Conservation (phyloP, 2,797 vertebrate species). For the Sphenopsis melanotis region DNA sequence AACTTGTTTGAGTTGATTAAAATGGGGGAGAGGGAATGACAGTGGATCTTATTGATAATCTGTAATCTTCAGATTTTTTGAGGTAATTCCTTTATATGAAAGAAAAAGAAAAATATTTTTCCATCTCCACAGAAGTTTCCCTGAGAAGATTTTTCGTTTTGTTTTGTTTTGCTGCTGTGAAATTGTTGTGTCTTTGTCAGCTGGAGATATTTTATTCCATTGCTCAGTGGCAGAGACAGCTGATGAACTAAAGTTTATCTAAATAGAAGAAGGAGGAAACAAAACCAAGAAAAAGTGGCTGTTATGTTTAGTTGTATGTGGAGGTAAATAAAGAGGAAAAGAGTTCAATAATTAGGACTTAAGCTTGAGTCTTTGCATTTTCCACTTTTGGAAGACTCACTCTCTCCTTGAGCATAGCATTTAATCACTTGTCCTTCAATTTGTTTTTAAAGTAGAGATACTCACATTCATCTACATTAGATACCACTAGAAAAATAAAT, state of each 20-base stretch:
- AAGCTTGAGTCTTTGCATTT: not conserved
- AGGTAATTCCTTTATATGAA: not conserved
- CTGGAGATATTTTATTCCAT: not conserved
- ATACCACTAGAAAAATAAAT: not conserved
- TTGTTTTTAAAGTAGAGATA: not conserved
- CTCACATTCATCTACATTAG: not conserved
- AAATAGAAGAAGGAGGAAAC: not conserved
- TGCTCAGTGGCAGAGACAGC: not conserved
- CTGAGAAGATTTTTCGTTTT: not conserved
- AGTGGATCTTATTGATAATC: not conserved
- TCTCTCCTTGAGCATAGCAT: not conserved
- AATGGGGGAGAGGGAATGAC: not conserved
- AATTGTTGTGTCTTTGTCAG: not conserved
- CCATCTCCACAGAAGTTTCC: not conserved
- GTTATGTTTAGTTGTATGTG: not conserved
- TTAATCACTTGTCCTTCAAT: not conserved
- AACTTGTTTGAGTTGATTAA: not conserved
- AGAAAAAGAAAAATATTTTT: not conserved
- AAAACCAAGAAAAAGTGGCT: not conserved
- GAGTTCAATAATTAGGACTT: not conserved
- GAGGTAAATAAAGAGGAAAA: not conserved
- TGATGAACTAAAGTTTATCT: not conserved
- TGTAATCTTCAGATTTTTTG: not conserved
- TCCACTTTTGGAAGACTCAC: not conserved
- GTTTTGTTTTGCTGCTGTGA: not conserved